phyloP scores from a whole-genome alignment of 2,797 vertebrate species.

The Pseudocheirus occidentalis region DNA sequence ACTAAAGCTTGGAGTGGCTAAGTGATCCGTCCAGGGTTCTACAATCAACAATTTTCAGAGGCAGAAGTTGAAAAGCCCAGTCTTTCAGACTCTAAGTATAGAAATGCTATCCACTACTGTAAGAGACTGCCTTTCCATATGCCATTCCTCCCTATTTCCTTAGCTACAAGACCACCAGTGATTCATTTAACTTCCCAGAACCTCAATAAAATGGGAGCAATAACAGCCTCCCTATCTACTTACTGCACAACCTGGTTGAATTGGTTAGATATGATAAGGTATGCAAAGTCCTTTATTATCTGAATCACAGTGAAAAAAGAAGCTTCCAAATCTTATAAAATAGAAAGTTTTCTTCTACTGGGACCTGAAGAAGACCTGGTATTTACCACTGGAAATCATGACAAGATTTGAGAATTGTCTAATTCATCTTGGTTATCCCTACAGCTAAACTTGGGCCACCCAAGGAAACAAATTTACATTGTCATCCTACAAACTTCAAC shows the following conservation, averaged over 20 bases:
- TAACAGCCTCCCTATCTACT: background rate
- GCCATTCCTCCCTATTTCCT: background rate
- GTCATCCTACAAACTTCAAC: constrained; percentile 39
- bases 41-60: background rate
- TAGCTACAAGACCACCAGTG: background rate
- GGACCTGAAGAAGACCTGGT: background rate
- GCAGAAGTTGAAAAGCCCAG: background rate
- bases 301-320: background rate
- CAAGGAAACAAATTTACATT: constrained; percentile 8
- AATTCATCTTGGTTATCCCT: constrained; percentile 10
- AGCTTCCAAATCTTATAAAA: background rate
- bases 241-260: background rate
- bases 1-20: background rate
- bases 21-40: background rate
- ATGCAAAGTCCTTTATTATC: background rate
- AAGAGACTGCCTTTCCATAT: background rate
- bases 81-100: background rate
- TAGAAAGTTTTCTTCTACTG: background rate
- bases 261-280: background rate
- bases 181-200: background rate
- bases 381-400: background rate
- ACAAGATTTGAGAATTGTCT: background rate
- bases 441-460: constrained; percentile 43
- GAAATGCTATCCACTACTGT: background rate
- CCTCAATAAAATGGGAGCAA: background rate